Base-by-base conservation (phyloP, 2,888 invertebrate genomes). In the Pyrgus malvae region DNA sequence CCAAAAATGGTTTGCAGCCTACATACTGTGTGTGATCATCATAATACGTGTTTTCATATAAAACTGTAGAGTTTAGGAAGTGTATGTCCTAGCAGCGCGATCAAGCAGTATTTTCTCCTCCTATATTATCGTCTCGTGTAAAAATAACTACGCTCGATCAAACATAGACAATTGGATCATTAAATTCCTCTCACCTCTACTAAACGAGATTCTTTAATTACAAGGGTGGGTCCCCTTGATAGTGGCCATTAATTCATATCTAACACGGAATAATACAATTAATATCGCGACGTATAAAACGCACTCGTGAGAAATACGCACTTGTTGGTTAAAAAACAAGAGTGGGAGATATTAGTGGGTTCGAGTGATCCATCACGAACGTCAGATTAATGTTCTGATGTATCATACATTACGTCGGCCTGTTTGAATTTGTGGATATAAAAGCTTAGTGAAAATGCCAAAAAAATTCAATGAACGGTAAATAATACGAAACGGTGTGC, bases 191-290 rank as follows among this genome's bases (percentile, higher is more conserved):
- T 78, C 75, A 78, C 74, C 76, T 76, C 73, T 76, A 78, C 83
- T 81, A 80, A 83, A 83, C 80, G 79, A 74, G 76, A 76, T 77
- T 78, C 76, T 72, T 80, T 85, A 87, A 88, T 88, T 85, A 83
- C 81, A 76, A 78, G 83, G 83, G 84, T 77, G 74, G 61, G 57
- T 60, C 61, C 82, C 80, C 78, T 69, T 66, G 68, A 80, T 78
- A 78, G 75, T 73, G 65, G 69, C 74, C 74, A 83, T 80, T 86
- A 84, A 85, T 85, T 83, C 80, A 76, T 79, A 83, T 78, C 78
- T 73, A 82, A 76, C 90, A 90, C 85, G 90, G 72, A 71, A 90
- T 88, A 86, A 82, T 80, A 82, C 82, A 83, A 90, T 89, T 89
- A 89, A 86, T 90, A 73, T 76, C 72, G 71, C 75, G n/a, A 71